These are phyloP conservation scores for Cerceris rybyensis DNA, from an alignment of 2,888 invertebrate genomes.

Conservation along the genomic window DNA sequence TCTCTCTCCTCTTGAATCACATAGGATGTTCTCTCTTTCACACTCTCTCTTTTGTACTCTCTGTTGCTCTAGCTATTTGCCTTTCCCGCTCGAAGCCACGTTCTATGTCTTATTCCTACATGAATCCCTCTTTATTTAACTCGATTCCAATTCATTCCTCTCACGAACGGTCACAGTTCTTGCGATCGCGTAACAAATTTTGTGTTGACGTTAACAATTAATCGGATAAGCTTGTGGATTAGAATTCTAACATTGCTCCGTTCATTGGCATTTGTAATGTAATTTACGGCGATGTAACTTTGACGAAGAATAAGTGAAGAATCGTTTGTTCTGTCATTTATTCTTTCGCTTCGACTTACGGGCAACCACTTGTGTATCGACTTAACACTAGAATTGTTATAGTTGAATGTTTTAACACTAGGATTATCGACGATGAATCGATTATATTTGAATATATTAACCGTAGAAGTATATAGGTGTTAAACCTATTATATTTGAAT, in stretches of 20 bases:
- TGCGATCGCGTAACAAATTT: slow-evolving; percentile 11
- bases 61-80: slow-evolving; percentile 27
- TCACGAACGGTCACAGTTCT: slow-evolving; percentile 27
- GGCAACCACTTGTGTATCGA: no score
- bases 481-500: no score
- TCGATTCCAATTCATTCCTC: no score
- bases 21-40: slow-evolving; percentile 9
- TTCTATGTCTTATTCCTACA: background rate
- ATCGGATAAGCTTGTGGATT: slow-evolving; percentile 7
- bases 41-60: slow-evolving; percentile 15
- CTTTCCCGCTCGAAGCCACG: slow-evolving; percentile 22
- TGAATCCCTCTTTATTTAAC: slow-evolving; percentile 3
- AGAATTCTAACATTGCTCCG: slow-evolving; percentile 21
- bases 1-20: slow-evolving; percentile 30
- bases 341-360: no score
- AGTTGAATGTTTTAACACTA: no score
- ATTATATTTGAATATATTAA: no score
- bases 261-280: slow-evolving; percentile 3
- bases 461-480: no score
- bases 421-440: no score
- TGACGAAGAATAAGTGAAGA: no score
- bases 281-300: slow-evolving; percentile 12
- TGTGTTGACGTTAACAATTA: slow-evolving; percentile 34
- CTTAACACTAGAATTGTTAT: no score
- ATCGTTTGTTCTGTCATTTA: no score